Base-by-base conservation (phyloP, 2,797 vertebrate species). In the Rhinoraja longicauda region DNA sequence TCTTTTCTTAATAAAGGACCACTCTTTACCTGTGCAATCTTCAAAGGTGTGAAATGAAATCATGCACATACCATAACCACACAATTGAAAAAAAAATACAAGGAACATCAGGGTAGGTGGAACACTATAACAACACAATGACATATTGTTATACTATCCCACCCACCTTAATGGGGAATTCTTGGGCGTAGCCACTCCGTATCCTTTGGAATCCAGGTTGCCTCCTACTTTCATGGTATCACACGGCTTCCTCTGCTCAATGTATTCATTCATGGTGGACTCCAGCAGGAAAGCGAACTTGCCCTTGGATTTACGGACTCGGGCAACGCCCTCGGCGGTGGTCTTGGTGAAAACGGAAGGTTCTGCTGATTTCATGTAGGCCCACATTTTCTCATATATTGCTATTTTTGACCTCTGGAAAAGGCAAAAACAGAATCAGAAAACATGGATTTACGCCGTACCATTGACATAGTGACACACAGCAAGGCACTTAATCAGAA, bases 121-220 rank as follows among this genome's bases (percentile, higher is more conserved):
- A 99, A 98, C 98, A 99, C 97, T 97, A 98, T 98, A 99, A 98
- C 99, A 99, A 98, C 97, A 98, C 97, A 92, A 96, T 96, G 96
- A 96, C 95, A 96, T 97, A 98, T 98, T 99, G 98, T 99, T 98
- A 98, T 98, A 98, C 97, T 99, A 99, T 98, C 98, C 99, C 98
- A 99, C 99, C 99, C 98, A 99, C 99, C 98, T 99, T 99, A 99
- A 98, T 98, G 98, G 98, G 97, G 98, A 99, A 97, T 98, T 98
- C 97, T 99, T 99, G 94, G 99, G 98, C 93, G 99, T 99, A 62
- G 98, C 99, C 96, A 99, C 98, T 94, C 98, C 99, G 93, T 99
- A 99, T 96, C 99, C 98, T 97, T 99, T 99, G 93, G 99, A 99
- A 97, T 99, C 99, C 97, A 99, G 97, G 97, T 99, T 99, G 94